phyloP scores from a whole-genome alignment of 2,113 vertebrate species.

The Pedionomus torquatus region DNA sequence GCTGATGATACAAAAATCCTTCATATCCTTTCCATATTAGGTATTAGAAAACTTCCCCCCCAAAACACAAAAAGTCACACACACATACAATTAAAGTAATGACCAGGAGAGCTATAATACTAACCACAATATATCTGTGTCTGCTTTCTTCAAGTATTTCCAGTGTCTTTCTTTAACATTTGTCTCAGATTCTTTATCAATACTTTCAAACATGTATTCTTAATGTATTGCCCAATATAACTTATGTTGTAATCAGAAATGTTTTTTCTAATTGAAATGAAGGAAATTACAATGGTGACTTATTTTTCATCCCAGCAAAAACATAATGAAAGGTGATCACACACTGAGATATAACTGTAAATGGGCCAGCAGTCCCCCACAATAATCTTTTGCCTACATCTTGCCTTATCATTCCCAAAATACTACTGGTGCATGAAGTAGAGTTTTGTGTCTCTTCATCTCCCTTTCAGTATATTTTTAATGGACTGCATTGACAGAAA shows the following conservation, averaged over 20 bases:
- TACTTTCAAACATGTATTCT: rapidly evolving
- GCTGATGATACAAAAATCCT: constrained; percentile 20
- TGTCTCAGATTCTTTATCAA: background rate
- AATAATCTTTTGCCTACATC: background rate
- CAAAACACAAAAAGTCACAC: background rate
- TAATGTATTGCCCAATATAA: background rate
- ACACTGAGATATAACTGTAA: background rate
- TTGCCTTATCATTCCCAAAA: background rate
- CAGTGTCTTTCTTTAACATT: background rate
- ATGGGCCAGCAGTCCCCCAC: background rate
- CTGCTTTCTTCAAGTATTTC: background rate
- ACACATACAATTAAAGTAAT: background rate
- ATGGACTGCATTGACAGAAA: background rate
- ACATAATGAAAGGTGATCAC: background rate
- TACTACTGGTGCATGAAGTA: rapidly evolving
- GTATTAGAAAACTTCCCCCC: background rate
- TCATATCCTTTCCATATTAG: background rate
- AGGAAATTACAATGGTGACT: background rate
- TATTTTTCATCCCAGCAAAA: background rate
- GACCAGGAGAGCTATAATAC: background rate
- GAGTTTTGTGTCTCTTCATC: background rate
- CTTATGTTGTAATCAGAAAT: background rate
- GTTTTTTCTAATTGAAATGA: background rate
- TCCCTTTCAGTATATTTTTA: background rate
- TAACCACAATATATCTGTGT: background rate